Percentiles rank a stretch among this genome's conserved stretches.
phyloP scores from a whole-genome alignment of 2,113 vertebrate genomes.

The Platycercus adscitus region DNA sequence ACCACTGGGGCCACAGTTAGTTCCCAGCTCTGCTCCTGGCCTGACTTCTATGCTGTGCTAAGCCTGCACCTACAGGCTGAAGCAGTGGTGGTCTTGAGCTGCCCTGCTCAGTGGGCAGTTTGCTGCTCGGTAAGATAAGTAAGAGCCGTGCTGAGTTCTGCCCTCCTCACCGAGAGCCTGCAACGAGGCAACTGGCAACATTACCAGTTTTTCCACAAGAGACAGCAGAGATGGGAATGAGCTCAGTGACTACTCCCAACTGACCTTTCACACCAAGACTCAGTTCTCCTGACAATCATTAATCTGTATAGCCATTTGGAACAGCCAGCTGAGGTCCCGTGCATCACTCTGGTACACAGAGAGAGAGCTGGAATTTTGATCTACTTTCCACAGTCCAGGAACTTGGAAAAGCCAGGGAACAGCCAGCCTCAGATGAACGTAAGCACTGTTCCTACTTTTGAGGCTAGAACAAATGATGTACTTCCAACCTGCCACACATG shows the following conservation, averaged over 20 bases:
- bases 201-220: neutral
- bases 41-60: neutral
- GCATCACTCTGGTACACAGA: neutral
- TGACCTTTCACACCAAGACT: conserved; percentile 7
- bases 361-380: neutral
- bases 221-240: neutral
- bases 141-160: neutral
- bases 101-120: neutral
- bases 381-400: neutral
- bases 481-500: neutral
- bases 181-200: neutral
- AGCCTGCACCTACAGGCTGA: neutral
- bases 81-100: neutral
- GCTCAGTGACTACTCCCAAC: neutral
- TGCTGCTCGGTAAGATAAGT: neutral
- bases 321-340: neutral
- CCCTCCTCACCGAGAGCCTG: neutral
- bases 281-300: conserved; percentile 13
- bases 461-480: neutral
- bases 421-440: rapidly evolving
- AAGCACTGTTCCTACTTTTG: neutral
- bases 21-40: neutral
- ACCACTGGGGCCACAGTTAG: neutral
- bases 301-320: neutral
- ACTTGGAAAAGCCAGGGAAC: neutral